Base-by-base conservation (phyloP, 2,888 invertebrate genomes). In the Mimumesa dahlbomi region DNA sequence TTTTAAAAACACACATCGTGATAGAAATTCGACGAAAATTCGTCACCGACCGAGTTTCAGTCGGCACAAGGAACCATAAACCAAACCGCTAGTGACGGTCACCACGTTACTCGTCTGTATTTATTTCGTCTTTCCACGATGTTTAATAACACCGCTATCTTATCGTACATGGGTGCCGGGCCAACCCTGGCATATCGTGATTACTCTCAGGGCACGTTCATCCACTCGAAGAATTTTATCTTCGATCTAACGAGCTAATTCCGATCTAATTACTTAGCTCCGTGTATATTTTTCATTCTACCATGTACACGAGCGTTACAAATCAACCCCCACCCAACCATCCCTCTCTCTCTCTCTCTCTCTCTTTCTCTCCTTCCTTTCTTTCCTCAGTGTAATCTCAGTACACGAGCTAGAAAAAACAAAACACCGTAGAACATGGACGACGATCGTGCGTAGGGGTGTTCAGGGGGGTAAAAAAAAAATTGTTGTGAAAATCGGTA, bases 111-210 rank as follows among this genome's bases (percentile, higher is more conserved):
- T 5, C 21, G 9, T 53, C 7, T 16, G 36, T 49, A 42, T 58
- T 58, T 54, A 58, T 68, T 61, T 21, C 50, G 43, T 19, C 54
- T 54, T 14, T n/a, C n/a, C n/a, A 31, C 40, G 42, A 34, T 73
- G 63, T 63, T 75, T 67, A 73, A 72, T 62, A 52, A 50, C 49
- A 49, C 40, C 6, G 36, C 42, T 61, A 67, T 76, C 61, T 67
- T 64, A 77, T 72, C 77, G 1, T 36, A 16, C 25, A 7, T 25
- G 25, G 4, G 4, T 5, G 7, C 25, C 25, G 25, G 4, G 25
- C n/a, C 25, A 25, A 7, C 25, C 25, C 25, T 7, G 25, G 25
- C 40, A 21, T 7, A 11, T 2, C 19, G 40, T 14, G 13, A 19
- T 11, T 16, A 42, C 3, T 6, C 18, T 40, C 21, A 11, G 5